Evolutionary conservation across 2,888 invertebrate species (phyloP).

Genomic region (Amblyjoppa fuscipennis): DNA sequence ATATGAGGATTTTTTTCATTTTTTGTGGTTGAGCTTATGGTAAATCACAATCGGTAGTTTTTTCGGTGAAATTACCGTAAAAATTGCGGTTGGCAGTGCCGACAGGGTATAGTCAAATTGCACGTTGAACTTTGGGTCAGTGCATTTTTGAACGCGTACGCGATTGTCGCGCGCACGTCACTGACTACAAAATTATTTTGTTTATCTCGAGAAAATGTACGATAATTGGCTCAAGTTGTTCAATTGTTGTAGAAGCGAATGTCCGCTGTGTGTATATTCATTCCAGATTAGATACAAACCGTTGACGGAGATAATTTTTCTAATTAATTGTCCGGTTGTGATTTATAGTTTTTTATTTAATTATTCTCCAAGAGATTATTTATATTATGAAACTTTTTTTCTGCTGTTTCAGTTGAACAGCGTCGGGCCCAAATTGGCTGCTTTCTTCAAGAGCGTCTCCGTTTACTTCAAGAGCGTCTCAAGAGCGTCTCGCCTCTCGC

Average conservation of each 20-base stretch:
- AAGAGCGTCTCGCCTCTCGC: constrained; percentile 88
- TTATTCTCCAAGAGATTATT: background rate
- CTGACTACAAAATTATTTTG: background rate
- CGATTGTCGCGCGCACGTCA: background rate
- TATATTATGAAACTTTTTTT: background rate
- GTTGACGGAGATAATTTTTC: background rate
- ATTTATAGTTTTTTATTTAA: background rate
- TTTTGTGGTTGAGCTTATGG: too few relatives aligned
- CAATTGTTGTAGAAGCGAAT: background rate
- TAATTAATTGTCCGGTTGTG: background rate
- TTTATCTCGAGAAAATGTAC: background rate
- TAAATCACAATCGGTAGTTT: too few relatives aligned
- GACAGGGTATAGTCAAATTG: too few relatives aligned
- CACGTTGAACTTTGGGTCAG: background rate
- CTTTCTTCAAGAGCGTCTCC: constrained; percentile 94
- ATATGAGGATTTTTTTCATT: too few relatives aligned
- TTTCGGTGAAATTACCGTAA: too few relatives aligned
- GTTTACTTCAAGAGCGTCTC: constrained; percentile 96
- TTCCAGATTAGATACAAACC: background rate
- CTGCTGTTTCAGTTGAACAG: constrained; percentile 88
- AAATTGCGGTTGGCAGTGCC: too few relatives aligned
- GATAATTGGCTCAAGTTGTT: background rate
- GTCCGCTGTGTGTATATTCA: background rate
- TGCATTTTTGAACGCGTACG: background rate
- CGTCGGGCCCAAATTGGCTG: constrained; percentile 91